phyloP scores from a whole-genome alignment of 2,113 vertebrate genomes.

The Dinomys branickii region DNA sequence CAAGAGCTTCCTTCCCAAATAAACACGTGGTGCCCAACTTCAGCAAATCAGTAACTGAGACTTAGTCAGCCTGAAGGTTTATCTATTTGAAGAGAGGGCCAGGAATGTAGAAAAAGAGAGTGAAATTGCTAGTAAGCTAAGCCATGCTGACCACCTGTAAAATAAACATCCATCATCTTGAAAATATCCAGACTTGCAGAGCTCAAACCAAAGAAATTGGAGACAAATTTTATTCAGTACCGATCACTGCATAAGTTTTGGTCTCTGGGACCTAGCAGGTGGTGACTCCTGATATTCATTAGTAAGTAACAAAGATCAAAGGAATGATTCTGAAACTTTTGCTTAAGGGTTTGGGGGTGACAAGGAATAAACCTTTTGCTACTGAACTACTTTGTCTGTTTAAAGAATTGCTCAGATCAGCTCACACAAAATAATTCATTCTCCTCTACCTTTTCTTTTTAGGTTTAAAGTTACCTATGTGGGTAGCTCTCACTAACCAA shows the following conservation, averaged over 20 bases:
- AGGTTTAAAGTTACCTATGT: slow-evolving; percentile 17
- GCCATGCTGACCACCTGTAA: background rate
- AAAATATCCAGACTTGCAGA: background rate
- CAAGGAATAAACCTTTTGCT: slow-evolving; percentile 54
- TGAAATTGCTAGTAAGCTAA: background rate
- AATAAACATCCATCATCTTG: background rate
- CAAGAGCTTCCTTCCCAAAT: slow-evolving; percentile 45
- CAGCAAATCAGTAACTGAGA: slow-evolving; percentile 13
- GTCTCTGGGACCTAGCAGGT: background rate
- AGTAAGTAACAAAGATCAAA: slow-evolving; percentile 24
- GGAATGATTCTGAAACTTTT: background rate
- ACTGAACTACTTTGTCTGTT: background rate
- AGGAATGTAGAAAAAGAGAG: background rate
- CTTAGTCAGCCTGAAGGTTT: background rate
- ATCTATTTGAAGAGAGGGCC: slow-evolving; percentile 41
- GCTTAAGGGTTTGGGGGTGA: background rate
- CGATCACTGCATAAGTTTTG: slow-evolving; percentile 22
- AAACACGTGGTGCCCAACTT: slow-evolving; percentile 45
- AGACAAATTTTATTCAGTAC: background rate
- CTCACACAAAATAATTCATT: slow-evolving; percentile 51
- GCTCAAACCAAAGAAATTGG: background rate
- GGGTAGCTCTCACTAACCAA: slow-evolving; percentile 15
- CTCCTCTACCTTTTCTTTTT: slow-evolving; percentile 35
- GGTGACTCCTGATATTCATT: background rate
- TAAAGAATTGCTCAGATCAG: background rate